phyloP scores from a whole-genome alignment of 2,113 vertebrate species.

The Sarotherodon lohbergeri region DNA sequence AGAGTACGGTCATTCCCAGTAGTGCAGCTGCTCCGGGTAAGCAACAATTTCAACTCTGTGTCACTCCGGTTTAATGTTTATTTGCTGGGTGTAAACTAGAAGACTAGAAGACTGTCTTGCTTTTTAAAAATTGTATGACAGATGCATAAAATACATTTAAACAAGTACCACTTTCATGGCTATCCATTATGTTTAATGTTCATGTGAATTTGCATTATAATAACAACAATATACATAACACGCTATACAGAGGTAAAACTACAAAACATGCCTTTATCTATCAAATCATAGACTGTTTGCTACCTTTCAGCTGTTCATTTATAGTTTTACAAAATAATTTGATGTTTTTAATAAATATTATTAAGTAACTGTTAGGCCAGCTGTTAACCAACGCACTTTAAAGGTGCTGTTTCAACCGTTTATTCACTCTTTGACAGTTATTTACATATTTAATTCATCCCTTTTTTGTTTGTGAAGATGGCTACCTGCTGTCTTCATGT shows the following conservation, averaged over 20 bases:
- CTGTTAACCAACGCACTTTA: neutral
- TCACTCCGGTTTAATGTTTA: neutral
- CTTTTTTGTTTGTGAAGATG: neutral
- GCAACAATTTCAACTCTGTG: neutral
- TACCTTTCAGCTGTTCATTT: neutral
- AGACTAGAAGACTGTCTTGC: neutral
- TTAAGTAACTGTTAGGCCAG: neutral
- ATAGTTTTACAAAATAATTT: neutral
- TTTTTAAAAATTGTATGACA: neutral
- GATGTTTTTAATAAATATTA: neutral
- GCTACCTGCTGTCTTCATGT: neutral
- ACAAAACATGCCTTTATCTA: neutral
- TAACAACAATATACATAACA: neutral
- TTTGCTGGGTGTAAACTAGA: fast-evolving
- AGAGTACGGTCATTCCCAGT: neutral
- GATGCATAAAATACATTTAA: neutral
- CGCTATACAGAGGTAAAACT: neutral
- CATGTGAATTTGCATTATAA: neutral
- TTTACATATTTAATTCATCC: neutral
- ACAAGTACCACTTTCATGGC: neutral
- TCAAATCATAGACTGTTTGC: neutral
- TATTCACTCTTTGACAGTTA: neutral
- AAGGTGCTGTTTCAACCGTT: neutral
- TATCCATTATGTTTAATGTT: neutral
- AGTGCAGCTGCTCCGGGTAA: neutral